Evolutionary conservation across 2,888 invertebrate genomes (phyloP).

Genomic region (Synergus gifuensis): DNA sequence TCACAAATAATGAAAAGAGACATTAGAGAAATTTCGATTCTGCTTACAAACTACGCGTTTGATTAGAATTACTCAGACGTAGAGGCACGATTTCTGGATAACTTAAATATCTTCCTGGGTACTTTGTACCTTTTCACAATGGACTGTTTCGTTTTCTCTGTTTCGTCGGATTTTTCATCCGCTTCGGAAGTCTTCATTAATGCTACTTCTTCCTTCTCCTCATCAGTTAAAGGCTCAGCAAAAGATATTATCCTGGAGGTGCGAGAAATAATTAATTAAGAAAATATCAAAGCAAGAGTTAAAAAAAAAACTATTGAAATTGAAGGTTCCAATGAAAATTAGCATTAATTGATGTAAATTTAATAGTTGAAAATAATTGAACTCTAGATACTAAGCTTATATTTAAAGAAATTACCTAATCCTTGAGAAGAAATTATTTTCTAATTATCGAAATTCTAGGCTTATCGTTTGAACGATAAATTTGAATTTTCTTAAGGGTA

Average conservation of each 20-base stretch:
- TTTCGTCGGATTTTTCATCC: not conserved
- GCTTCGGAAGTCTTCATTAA: not conserved
- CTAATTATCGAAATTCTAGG: constrained; percentile 29
- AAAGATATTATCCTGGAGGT: constrained; percentile 17
- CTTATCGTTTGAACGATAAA: not conserved
- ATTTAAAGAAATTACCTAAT: too few species aligned
- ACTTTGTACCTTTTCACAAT: not conserved
- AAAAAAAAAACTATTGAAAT: not conserved
- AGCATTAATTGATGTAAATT: too few species aligned
- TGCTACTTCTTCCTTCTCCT: constrained; percentile 9
- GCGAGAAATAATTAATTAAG: constrained; percentile 7
- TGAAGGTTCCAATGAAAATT: not conserved
- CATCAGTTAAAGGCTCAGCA: constrained; percentile 12
- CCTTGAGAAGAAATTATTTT: not conserved
- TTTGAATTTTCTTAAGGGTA: constrained; percentile 7
- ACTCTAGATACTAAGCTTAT: too few species aligned
- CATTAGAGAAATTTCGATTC: not conserved
- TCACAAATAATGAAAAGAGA: not conserved
- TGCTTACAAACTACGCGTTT: not conserved
- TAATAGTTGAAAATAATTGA: too few species aligned
- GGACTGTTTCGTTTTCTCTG: not conserved
- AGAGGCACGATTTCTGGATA: not conserved
- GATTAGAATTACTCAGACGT: constrained; percentile 1
- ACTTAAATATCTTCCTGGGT: constrained; percentile 1
- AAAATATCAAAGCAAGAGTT: not conserved